These are phyloP conservation scores for Epiperipatus broadwayi DNA, from an alignment of 2,888 invertebrate species.

Conservation along the genomic window DNA sequence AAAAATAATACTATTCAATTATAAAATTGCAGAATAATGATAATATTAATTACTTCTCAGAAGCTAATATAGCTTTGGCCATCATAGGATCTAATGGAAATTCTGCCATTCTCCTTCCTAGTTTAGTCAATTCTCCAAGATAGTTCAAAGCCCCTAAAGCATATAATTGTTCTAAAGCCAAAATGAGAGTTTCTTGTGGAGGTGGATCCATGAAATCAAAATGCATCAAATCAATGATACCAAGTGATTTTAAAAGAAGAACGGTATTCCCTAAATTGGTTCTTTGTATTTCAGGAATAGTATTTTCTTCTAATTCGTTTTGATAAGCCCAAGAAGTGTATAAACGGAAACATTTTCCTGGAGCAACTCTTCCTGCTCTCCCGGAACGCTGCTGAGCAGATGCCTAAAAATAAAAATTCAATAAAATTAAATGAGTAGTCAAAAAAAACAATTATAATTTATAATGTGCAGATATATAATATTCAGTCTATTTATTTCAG, in stretches of 20 bases:
- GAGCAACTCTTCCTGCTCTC: conserved; percentile 80
- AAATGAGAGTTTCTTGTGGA: conserved; percentile 65
- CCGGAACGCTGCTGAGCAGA: conserved; percentile 96
- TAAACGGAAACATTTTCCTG: conserved; percentile 91
- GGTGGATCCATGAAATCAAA: conserved; percentile 98
- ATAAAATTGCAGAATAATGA: conserved; percentile 1
- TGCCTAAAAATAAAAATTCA: no score
- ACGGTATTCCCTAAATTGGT: conserved; percentile 96
- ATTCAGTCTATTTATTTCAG: no score
- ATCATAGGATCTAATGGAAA: conserved; percentile 98
- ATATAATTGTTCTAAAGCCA: conserved; percentile 88
- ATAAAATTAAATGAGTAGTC: background rate
- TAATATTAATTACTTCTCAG: conserved; percentile 57
- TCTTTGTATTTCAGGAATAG: conserved; percentile 92
- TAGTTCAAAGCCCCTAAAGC: conserved; percentile 94
- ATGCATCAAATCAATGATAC: conserved; percentile 89
- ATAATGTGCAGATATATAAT: background rate
- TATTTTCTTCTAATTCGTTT: conserved; percentile 92
- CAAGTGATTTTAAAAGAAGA: conserved; percentile 80
- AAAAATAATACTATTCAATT: background rate
- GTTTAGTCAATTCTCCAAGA: conserved; percentile 84
- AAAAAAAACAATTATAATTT: background rate
- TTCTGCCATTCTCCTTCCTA: conserved; percentile 95
- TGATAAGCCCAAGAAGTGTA: conserved; percentile 98
- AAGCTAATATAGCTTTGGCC: conserved; percentile 91